phyloP scores from a whole-genome alignment of 2,797 vertebrate genomes.

The Poliocrania exsul region DNA sequence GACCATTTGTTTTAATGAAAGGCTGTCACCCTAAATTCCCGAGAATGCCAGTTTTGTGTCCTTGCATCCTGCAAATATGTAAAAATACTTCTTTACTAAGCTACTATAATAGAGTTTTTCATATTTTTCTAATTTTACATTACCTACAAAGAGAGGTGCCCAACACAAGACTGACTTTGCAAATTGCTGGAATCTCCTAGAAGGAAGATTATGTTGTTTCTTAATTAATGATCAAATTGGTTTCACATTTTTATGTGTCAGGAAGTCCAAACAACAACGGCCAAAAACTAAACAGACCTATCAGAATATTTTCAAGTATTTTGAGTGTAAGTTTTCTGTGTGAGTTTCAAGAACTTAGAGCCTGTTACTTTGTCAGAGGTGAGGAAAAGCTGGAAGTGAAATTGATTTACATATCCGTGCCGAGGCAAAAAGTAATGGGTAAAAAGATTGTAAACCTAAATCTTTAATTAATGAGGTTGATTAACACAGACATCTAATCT shows the following conservation, averaged over 20 bases:
- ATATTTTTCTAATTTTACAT: slow-evolving; percentile 58
- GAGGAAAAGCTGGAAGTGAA: not conserved
- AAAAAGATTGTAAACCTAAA: not conserved
- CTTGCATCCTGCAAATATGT: slow-evolving; percentile 65
- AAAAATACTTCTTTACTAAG: slow-evolving; percentile 65
- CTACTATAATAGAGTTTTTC: slow-evolving; percentile 65
- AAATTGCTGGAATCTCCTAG: not conserved
- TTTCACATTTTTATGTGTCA: not conserved
- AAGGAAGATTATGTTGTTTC: not conserved
- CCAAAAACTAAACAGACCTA: not conserved
- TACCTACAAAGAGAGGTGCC: slow-evolving; percentile 59
- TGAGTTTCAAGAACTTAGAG: not conserved
- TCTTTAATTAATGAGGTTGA: not conserved
- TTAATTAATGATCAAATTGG: not conserved
- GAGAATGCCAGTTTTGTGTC: slow-evolving; percentile 69
- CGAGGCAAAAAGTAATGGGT: not conserved
- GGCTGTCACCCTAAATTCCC: slow-evolving; percentile 60
- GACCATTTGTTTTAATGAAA: not conserved
- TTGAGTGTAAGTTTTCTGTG: not conserved
- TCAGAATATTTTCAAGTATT: not conserved
- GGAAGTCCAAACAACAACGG: not conserved
- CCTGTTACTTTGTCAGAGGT: not conserved
- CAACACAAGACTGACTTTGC: slow-evolving; percentile 26
- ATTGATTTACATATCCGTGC: not conserved
- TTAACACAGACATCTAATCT: not conserved